phyloP scores from a whole-genome alignment of 2,797 vertebrate species.

The Malurus leucopterus region DNA sequence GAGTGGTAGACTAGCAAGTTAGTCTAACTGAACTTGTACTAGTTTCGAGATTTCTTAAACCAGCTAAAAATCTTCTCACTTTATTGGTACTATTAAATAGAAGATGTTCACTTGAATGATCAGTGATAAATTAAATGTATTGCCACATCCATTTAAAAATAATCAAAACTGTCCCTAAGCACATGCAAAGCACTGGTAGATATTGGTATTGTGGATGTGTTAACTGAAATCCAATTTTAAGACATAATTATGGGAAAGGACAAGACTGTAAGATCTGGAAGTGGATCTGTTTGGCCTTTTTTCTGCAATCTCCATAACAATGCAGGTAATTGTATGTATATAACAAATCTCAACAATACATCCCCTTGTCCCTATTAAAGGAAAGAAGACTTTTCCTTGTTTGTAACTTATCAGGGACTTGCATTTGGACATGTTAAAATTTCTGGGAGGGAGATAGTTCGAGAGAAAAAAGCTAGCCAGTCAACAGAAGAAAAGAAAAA shows the following conservation, averaged over 20 bases:
- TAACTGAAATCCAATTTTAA: conserved; percentile 15
- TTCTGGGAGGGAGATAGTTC: not conserved
- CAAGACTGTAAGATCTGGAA: conserved; percentile 1
- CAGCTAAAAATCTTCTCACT: not conserved
- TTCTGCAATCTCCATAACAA: conserved; percentile 32
- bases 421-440: not conserved
- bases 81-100: not conserved
- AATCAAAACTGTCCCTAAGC: not conserved
- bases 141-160: not conserved
- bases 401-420: not conserved
- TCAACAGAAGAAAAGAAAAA: not conserved
- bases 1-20: not conserved
- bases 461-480: not conserved
- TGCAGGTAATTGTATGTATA: conserved; percentile 17
- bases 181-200: not conserved
- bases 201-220: not conserved
- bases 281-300: conserved; percentile 8
- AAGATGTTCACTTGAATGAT: not conserved
- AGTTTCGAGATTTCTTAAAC: not conserved
- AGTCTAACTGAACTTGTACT: not conserved
- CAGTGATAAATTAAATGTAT: not conserved
- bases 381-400: not conserved
- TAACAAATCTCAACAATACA: not conserved
- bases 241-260: not conserved
- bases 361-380: not conserved